Evolutionary conservation across 37 sponge, comb jelly and placozoan species (phyloP).

Genomic region (Corticium candelabrum): DNA sequence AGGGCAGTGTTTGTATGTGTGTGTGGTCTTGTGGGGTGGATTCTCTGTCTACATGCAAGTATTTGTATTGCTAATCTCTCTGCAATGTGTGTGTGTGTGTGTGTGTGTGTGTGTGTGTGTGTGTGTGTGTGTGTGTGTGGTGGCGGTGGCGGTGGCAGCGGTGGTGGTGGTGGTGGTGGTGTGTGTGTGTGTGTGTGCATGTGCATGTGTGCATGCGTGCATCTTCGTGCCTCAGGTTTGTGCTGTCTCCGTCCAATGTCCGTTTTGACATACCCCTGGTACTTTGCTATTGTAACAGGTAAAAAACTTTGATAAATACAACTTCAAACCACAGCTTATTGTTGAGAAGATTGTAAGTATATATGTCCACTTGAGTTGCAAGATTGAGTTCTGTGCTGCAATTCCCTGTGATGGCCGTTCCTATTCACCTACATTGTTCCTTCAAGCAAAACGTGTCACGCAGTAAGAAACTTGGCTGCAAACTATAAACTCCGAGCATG

Average conservation of each 20-base stretch:
- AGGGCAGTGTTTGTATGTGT: not conserved
- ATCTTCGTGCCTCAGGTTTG: too few relatives aligned
- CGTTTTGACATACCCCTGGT: too few relatives aligned
- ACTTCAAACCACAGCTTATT: constrained; percentile 72
- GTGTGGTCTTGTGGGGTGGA: not conserved
- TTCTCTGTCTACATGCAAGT: too few relatives aligned
- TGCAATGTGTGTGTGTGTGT: too few relatives aligned
- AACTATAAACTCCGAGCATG: too few relatives aligned
- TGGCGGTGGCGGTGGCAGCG: too few relatives aligned
- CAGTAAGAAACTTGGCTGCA: constrained; percentile 39
- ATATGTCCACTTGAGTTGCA: constrained; percentile 64
- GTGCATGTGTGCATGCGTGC: too few relatives aligned
- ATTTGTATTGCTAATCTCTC: too few relatives aligned
- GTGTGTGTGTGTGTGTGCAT: too few relatives aligned
- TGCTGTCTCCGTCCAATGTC: too few relatives aligned
- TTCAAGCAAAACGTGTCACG: constrained; percentile 37
- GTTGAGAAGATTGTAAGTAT: constrained; percentile 49
- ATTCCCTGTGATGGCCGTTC: constrained; percentile 78
- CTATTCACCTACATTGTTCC: constrained; percentile 70
- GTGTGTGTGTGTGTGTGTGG: constrained; percentile 22
- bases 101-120: too few relatives aligned
- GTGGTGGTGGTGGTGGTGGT: too few relatives aligned
- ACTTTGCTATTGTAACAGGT: constrained; percentile 49
- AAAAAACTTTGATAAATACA: constrained; percentile 46
- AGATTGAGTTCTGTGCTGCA: constrained; percentile 62